A percentile compares a stretch with the other conserved stretches of the same genome.
These are phyloP conservation scores for Heliconius sara DNA, from an alignment of 2,888 invertebrate genomes.

Conservation along the genomic window DNA sequence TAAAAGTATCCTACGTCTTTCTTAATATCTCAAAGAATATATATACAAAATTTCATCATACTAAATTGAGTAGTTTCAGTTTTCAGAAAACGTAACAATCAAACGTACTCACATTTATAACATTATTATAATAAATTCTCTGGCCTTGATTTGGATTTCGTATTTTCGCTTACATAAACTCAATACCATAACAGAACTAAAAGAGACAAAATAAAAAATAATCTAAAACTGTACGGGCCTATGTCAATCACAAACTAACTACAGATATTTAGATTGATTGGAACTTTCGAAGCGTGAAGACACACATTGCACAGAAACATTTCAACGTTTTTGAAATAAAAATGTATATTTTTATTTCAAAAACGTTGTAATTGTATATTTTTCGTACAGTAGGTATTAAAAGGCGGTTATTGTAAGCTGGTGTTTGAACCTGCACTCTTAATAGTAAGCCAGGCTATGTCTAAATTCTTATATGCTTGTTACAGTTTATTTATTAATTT, in stretches of 20 bases:
- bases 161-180: neutral
- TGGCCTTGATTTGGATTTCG: neutral
- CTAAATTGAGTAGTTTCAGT: no score
- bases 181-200: neutral
- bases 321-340: neutral
- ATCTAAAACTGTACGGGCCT: neutral
- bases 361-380: no score
- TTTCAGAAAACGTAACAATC: no score
- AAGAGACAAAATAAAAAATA: slow-evolving; percentile 2
- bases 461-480: neutral
- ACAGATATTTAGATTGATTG: slow-evolving; percentile 10
- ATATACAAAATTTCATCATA: no score
- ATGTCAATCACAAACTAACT: slow-evolving; percentile 8
- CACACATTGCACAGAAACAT: neutral
- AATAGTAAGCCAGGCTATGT: neutral
- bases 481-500: no score
- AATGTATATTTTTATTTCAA: neutral
- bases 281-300: slow-evolving; percentile 4
- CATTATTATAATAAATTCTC: neutral
- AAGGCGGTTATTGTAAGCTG: neutral
- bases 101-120: no score
- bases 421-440: neutral
- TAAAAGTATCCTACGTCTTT: no score
- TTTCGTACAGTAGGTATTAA: neutral
- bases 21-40: no score